Percentiles rank a stretch among this genome's conserved stretches.
Evolutionary conservation across 2,797 vertebrate species (phyloP).

Genomic region (Sebastes kiyomatsui): DNA sequence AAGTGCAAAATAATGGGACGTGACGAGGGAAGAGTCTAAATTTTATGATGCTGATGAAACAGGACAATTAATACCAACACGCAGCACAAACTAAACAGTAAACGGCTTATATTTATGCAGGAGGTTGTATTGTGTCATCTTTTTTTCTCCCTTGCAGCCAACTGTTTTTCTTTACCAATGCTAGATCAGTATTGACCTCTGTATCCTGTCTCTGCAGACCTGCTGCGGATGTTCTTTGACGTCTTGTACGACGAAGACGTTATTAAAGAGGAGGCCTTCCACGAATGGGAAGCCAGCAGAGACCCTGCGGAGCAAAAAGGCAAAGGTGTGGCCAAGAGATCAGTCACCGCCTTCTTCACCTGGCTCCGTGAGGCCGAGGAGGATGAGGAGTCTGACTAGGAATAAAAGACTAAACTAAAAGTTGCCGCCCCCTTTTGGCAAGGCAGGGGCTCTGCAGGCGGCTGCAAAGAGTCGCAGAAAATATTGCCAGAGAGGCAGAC

Average conservation of each 20-base stretch:
- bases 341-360: constrained; percentile 96
- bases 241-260: constrained; percentile 95
- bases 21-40: not conserved
- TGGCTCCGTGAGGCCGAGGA: constrained; percentile 97
- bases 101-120: not conserved
- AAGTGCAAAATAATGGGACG: not conserved
- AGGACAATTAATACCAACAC: not conserved
- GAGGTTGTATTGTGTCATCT: not conserved
- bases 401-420: constrained; percentile 79
- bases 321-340: constrained; percentile 97
- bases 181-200: not conserved
- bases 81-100: not conserved
- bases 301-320: constrained; percentile 94
- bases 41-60: not conserved
- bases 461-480: constrained; percentile 58
- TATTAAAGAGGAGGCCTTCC: constrained; percentile 97
- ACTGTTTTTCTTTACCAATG: not conserved
- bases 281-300: constrained; percentile 98
- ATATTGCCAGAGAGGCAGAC: constrained; percentile 76
- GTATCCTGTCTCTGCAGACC: constrained; percentile 77
- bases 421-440: constrained; percentile 50
- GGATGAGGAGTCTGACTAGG: constrained; percentile 97
- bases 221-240: constrained; percentile 96
- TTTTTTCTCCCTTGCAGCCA: not conserved
- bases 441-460: constrained; percentile 44